Evolutionary conservation across 92 coral and sea anemone genomes (phyloP).

Genomic region (Phymanthus crucifer): DNA sequence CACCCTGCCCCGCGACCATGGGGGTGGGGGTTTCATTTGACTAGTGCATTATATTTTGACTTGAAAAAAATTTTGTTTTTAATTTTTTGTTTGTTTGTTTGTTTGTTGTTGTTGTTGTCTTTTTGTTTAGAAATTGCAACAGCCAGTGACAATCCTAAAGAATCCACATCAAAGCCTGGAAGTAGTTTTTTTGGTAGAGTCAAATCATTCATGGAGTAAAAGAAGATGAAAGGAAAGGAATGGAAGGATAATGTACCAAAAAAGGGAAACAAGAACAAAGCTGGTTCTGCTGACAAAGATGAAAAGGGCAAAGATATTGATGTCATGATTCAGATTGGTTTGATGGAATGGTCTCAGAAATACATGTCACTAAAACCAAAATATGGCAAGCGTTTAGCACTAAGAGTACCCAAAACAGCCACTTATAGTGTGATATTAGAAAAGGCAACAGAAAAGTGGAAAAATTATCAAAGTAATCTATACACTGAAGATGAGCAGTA

Average conservation of each 20-base stretch:
- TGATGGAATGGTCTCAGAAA: slow-evolving; percentile 43
- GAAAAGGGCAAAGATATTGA: slow-evolving; percentile 20
- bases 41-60: neutral
- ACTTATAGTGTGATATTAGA: neutral
- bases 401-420: slow-evolving; percentile 10
- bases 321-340: slow-evolving; percentile 34
- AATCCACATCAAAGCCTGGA: neutral
- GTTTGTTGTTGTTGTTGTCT: no score
- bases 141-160: neutral
- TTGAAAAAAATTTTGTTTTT: neutral
- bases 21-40: no score
- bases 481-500: slow-evolving; percentile 38
- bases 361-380: slow-evolving; percentile 25
- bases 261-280: slow-evolving; percentile 1
- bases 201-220: neutral
- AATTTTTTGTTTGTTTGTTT: no score
- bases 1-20: no score
- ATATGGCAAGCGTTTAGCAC: slow-evolving; percentile 21
- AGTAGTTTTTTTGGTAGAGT: neutral
- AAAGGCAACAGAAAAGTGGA: slow-evolving; percentile 42
- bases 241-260: neutral
- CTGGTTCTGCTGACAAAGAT: neutral
- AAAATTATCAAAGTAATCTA: slow-evolving; percentile 27
- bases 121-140: neutral
- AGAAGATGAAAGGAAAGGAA: slow-evolving; percentile 3